Conservation (phyloP, 2,797 vertebrate species). For the Morus bassanus region DNA sequence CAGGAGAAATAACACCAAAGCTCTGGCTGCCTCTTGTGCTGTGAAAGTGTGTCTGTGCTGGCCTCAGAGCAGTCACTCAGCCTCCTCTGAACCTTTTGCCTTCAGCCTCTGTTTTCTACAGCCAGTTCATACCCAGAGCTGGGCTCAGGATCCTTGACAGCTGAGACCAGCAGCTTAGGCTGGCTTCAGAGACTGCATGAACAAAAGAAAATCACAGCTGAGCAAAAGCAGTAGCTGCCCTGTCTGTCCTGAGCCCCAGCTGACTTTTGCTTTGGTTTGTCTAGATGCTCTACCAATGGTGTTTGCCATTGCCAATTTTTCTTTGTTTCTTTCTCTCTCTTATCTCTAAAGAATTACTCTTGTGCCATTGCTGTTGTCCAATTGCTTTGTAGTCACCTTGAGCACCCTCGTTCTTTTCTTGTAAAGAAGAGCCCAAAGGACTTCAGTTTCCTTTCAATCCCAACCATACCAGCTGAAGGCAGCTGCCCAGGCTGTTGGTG, state of each 20-base stretch:
- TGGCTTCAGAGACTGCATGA: background rate
- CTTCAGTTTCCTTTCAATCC: background rate
- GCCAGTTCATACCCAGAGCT: background rate
- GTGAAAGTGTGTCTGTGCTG: background rate
- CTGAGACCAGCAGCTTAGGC: background rate
- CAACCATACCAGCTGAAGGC: background rate
- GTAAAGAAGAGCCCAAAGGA: background rate
- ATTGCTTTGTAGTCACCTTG: background rate
- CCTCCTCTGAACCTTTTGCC: background rate
- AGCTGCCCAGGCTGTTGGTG: background rate
- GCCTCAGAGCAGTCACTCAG: background rate
- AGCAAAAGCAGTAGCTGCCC: background rate
- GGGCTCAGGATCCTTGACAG: background rate
- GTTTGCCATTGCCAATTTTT: background rate
- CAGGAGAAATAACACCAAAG: background rate
- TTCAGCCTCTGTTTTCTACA: background rate
- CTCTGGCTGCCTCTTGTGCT: background rate
- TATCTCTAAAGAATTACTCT: background rate
- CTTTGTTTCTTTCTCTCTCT: background rate
- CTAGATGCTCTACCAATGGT: background rate
- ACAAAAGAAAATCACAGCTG: background rate
- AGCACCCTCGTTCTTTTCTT: background rate
- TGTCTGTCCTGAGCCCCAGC: background rate
- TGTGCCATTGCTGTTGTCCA: background rate
- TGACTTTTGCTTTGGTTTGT: background rate